A percentile compares a stretch with the other conserved stretches of the same genome.
phyloP scores from a whole-genome alignment of 1,140 invertebrate species.

The Drosophila pseudoobscura region DNA sequence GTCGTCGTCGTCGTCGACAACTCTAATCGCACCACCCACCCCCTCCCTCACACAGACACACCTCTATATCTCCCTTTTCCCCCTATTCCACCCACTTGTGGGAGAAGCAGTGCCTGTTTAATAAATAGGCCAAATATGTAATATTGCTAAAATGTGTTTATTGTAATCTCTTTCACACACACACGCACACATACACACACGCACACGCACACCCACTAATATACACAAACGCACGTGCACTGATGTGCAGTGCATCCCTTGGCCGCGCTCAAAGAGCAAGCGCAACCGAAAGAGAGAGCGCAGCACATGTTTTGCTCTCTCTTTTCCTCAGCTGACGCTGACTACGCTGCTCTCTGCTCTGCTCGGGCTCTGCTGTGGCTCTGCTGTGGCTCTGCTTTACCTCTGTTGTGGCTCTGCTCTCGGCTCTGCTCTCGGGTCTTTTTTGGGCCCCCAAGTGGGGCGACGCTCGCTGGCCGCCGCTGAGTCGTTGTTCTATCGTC shows the following conservation, averaged over 20 bases:
- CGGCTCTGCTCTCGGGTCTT: slow-evolving; percentile 25
- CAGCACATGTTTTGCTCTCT: slow-evolving; percentile 2
- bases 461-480: slow-evolving; percentile 49
- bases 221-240: slow-evolving; percentile 56
- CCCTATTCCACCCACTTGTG: not conserved
- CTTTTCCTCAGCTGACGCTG: slow-evolving; percentile 1
- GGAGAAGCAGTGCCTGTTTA: slow-evolving; percentile 48
- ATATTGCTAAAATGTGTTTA: slow-evolving; percentile 81
- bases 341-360: slow-evolving; percentile 2
- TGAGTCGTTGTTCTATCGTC: slow-evolving; percentile 83
- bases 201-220: slow-evolving; percentile 12
- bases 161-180: slow-evolving; percentile 73
- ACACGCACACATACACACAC: slow-evolving; percentile 19
- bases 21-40: slow-evolving; percentile 38
- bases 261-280: slow-evolving; percentile 39
- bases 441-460: slow-evolving; percentile 66
- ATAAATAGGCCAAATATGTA: slow-evolving; percentile 82
- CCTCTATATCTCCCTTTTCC: too few species aligned
- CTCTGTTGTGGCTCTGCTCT: not conserved
- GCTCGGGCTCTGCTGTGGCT: too few species aligned
- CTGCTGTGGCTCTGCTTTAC: too few species aligned
- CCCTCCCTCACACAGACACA: too few species aligned
- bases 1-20: slow-evolving; percentile 27
- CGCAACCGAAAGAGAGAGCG: slow-evolving; percentile 40
- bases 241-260: slow-evolving; percentile 71